Evolutionary conservation across 2,113 vertebrate genomes (phyloP), one percentile per base, ranked within the genome.

Genomic region (Catharus minimus): DNA sequence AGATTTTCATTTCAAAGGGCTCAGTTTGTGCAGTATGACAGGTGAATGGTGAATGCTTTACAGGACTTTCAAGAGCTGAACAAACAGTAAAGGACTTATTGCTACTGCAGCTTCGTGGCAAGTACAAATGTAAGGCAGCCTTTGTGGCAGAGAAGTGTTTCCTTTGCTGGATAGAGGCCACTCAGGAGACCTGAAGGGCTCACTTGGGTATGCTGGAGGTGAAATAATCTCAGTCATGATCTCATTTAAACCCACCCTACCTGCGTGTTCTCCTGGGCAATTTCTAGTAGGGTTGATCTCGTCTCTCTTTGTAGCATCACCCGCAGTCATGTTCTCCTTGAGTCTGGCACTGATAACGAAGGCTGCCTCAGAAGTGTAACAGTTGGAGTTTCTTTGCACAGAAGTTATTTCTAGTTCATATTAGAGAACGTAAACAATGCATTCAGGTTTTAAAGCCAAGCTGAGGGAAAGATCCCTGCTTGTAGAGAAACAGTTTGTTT

Each of bases 1-100:
- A 88, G 94, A 86, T 95, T 95, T 96, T 95, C 69, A 93, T 95
- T 96, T 96, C 96, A 95, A 94, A 95, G 91, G 73, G 89, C 89
- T 95, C 91, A 24, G 92, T 92, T 95, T 91, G 94, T 90, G 80
- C 90, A 82, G 81, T 64, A 74, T 95, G 92, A 92, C 91, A 94
- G 94, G 95, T 94, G 90, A 93, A 92, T 46, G 89, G 90, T 67
- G 84, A 95, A 93, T 66, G 89, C 89, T 95, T 95, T 95, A 94
- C 80, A 73, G 93, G 82, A 86, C 91, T 96, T 95, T 83, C 89
- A 95, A 93, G 92, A 93, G 92, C 93, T 95, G 86, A 94, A 90
- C 95, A 95, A 95, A 96, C 82, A 93, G 86, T 66, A 86, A 93
- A 95, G 85, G 89, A 79, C 93, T 93, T 84, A 88, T 26, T 82